A percentile compares a stretch with the other conserved stretches of the same genome.
phyloP scores from a whole-genome alignment of 2,888 invertebrate species.

The Thymelicus acteon region DNA sequence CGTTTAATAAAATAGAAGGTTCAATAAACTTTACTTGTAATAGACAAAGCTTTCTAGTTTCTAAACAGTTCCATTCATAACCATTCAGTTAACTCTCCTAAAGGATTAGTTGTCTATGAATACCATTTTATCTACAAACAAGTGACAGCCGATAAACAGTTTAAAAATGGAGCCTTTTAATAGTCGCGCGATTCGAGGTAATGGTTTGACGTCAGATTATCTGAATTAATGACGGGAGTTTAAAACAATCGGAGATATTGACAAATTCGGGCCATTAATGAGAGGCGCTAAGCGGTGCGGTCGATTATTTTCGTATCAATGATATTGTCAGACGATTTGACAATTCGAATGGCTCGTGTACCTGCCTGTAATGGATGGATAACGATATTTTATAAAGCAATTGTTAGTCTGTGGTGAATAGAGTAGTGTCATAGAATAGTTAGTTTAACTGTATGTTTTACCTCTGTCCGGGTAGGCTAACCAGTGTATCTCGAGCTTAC shows the following conservation, averaged over 20 bases:
- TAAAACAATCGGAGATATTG: conserved; percentile 70
- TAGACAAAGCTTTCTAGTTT: conserved; percentile 15
- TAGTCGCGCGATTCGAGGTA: conserved; percentile 71
- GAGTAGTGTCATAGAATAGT: not conserved
- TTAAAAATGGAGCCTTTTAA: conserved; percentile 79
- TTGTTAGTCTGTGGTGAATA: not conserved
- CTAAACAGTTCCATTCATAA: conserved; percentile 18
- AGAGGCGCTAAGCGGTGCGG: conserved; percentile 46
- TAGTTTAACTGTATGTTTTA: not conserved
- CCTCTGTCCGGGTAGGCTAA: not conserved
- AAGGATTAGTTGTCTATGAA: conserved; percentile 34
- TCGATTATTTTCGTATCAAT: conserved; percentile 41
- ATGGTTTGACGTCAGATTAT: conserved; percentile 78
- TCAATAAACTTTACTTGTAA: conserved; percentile 2
- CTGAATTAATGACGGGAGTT: conserved; percentile 66
- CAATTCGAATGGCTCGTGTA: conserved; percentile 30
- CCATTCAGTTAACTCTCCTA: conserved; percentile 9
- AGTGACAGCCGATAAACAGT: conserved; percentile 71
- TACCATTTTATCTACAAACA: conserved; percentile 50
- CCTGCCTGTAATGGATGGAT: conserved; percentile 21
- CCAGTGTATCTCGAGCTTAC: conserved; percentile 49
- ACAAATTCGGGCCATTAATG: conserved; percentile 71
- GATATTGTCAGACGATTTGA: conserved; percentile 38
- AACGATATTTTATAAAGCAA: conserved; percentile 8
- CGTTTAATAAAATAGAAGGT: not conserved